Base-by-base conservation (phyloP, 2,797 vertebrate species). In the Chromobotia macracanthus region DNA sequence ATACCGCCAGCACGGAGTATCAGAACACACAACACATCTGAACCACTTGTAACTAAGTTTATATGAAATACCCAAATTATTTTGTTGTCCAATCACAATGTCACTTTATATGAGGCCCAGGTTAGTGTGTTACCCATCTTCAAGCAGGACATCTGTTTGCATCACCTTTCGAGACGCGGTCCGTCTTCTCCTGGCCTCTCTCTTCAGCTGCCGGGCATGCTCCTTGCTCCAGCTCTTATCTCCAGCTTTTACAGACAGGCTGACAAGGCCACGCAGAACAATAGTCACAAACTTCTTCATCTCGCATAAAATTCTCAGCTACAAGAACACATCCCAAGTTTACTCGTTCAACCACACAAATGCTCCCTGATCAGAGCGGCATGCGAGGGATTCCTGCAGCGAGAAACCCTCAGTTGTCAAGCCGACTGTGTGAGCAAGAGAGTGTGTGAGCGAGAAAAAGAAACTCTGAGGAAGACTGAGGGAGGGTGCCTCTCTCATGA, bases 271-370 rank as follows among this genome's bases (percentile, higher is more conserved):
- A 77, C 90, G 92, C 82, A 95, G 87, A 88, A 96, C 91, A 89
- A 93, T 90, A 84, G 92, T 93, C 89, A 94, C 93, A 91, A 95
- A 94, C 89, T 92, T 95, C 94, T 92, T 96, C 95, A 95, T 95
- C 41, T 53, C 2, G 74, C 69, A 71, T 58, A 48, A 74, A 53
- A 63, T 21, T n/a, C 19, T 55, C 8, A 44, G 38, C 61, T 56
- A 44, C 2, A 41, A 61, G 72, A 46, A 75, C 69, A 16, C 55
- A 66, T 58, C 63, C 51, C 53, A 65, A 79, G 61, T 56, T 1
- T 65, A 71, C 72, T 63, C 3, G 1, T 55, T 44, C 9, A 41
- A 76, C 71, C 53, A 23, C 63, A 19, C 48, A 28, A 82, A 78
- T 79, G 80, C 77, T 25, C 79, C 86, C 85, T 83, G 86, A 21